Base-by-base conservation (phyloP, 2,888 invertebrate genomes). In the Drosophila meridiana region DNA sequence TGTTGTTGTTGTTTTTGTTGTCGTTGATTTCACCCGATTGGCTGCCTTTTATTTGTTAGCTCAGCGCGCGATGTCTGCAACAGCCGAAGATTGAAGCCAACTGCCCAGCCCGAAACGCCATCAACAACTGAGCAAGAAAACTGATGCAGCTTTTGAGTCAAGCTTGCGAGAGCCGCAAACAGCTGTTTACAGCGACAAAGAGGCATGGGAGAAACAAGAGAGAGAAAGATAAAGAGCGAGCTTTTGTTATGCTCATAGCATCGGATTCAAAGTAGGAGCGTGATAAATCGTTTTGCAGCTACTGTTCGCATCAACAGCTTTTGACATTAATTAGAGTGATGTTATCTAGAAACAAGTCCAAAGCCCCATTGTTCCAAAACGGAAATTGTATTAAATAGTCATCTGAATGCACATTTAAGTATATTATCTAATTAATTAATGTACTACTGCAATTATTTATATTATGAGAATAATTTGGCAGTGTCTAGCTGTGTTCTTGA, bases 21-120 rank as follows among this genome's bases (percentile, higher is more conserved):
- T 72, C 72, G 83, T 74, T 77, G 85, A 86, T 86, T 86, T 86
- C 85, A 86, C 85, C 81, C 81, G 90, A 72, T 72, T 68, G 61
- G 65, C 63, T 66, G 69, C 47, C 56, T 66, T 61, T 64, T 55
- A 69, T 85, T 76, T 69, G 32, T 68, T 68, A 60, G 65, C 62
- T 53, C 50, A 64, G 34, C 69, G 53, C 69, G 65, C 82, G 63
- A 60, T 63, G 64, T 64, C 64, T 66, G 32, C 36, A 13, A 13
- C 59, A 69, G 65, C 38, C 52, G 59, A 62, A 68, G 28, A 68
- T 40, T 50, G 14, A 71, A 57, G 28, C 50, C 72, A 87, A 83
- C 85, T 70, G 78, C 76, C 74, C 73, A 50, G 63, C 73, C 61
- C 73, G 69, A 83, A 71, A 47, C 75, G 70, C 86, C 75, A 71